Conservation (phyloP, 1,140 invertebrate genomes). For the Drosophila saltans region DNA sequence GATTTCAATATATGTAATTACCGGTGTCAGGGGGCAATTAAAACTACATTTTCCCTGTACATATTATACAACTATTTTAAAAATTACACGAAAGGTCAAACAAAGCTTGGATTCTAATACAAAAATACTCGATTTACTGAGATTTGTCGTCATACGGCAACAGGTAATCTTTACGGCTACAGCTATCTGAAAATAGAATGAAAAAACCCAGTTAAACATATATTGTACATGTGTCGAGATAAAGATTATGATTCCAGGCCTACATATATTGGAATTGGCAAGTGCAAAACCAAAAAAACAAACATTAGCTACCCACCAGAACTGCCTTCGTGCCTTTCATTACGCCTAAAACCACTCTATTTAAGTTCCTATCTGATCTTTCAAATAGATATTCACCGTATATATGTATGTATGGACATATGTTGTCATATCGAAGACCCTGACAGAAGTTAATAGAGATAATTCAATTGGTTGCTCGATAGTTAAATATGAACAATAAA, state of each 20-base stretch:
- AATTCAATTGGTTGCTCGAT: not conserved
- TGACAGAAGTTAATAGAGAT: not conserved
- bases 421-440: not conserved
- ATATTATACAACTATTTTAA: no score
- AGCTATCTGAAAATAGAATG: not conserved
- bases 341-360: not conserved
- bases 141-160: not conserved
- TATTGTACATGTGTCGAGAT: not conserved
- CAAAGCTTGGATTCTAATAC: no score
- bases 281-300: not conserved
- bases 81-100: not conserved
- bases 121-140: not conserved
- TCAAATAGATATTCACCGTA: not conserved
- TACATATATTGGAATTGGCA: not conserved
- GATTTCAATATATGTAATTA: not conserved
- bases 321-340: not conserved
- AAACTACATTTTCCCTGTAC: not conserved
- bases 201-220: not conserved
- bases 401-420: not conserved
- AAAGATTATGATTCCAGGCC: slow-evolving; percentile 9
- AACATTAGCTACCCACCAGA: no score
- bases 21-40: not conserved
- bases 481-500: slow-evolving; percentile 34
- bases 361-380: not conserved
- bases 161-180: not conserved